phyloP scores from a whole-genome alignment of 2,888 invertebrate genomes.

The Cheilosia soror region DNA sequence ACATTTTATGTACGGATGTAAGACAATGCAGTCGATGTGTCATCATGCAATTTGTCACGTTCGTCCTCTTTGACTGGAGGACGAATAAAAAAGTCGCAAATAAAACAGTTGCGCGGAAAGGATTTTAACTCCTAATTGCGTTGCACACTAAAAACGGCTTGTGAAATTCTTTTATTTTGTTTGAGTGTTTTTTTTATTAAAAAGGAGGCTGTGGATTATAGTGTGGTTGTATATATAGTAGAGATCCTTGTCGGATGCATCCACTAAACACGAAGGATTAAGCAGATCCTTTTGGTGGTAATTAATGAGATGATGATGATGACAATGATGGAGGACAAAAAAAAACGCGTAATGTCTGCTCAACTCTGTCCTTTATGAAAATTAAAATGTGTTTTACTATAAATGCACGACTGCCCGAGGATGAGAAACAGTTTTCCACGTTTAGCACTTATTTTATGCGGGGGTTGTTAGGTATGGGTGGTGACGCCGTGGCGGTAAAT shows the following conservation, averaged over 20 bases:
- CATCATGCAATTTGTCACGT: slow-evolving; percentile 84
- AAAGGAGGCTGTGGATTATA: slow-evolving; percentile 1
- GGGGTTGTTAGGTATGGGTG: neutral
- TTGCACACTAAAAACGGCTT: slow-evolving; percentile 49
- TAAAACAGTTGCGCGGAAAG: slow-evolving; percentile 49
- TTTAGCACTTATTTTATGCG: slow-evolving; percentile 58
- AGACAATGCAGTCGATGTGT: slow-evolving; percentile 79
- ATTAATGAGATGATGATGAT: slow-evolving; percentile 63
- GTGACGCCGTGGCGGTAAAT: neutral
- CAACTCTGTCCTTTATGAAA: slow-evolving; percentile 64
- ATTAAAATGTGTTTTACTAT: slow-evolving; percentile 75
- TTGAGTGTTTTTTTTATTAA: neutral
- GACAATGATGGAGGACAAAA: slow-evolving; percentile 69
- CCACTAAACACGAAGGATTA: slow-evolving; percentile 69
- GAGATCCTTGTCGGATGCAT: slow-evolving; percentile 28
- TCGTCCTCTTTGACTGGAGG: slow-evolving; percentile 78
- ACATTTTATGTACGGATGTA: slow-evolving; percentile 38
- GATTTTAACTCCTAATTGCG: slow-evolving; percentile 67
- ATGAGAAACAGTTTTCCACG: slow-evolving; percentile 63
- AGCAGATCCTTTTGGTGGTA: slow-evolving; percentile 71
- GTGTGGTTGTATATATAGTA: slow-evolving; percentile 7
- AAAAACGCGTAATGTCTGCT: slow-evolving; percentile 67
- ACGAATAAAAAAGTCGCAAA: slow-evolving; percentile 34
- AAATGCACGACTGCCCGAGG: slow-evolving; percentile 67
- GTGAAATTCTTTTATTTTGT: slow-evolving; percentile 6